Conservation (phyloP, 2,113 vertebrate species). For the Macrotus californicus region DNA sequence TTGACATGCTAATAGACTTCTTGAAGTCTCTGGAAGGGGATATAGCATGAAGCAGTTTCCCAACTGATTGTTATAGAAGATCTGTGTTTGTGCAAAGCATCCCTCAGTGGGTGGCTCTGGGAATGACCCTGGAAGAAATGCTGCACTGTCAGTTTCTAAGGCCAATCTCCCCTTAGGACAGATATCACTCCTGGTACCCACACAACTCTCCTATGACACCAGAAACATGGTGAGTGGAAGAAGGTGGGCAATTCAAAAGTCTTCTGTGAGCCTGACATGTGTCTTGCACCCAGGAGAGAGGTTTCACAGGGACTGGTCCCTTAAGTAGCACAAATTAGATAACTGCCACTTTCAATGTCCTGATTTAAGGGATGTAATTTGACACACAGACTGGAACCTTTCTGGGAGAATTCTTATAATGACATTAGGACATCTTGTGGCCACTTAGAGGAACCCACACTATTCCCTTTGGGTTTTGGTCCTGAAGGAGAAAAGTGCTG, state of each 20-base stretch:
- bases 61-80: not conserved
- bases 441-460: slow-evolving; percentile 29
- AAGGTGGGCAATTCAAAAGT: not conserved
- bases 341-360: not conserved
- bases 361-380: slow-evolving; percentile 1
- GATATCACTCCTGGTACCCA: not conserved
- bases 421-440: slow-evolving; percentile 64
- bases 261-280: not conserved
- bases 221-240: not conserved
- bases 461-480: not conserved
- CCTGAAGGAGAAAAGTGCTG: not conserved
- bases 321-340: not conserved
- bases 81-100: not conserved
- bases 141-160: not conserved
- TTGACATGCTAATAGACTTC: not conserved
- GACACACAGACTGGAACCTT: slow-evolving; percentile 38
- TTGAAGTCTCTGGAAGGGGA: not conserved
- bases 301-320: not conserved
- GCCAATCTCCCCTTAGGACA: not conserved
- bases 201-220: not conserved
- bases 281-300: not conserved
- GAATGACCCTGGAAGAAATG: not conserved
- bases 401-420: slow-evolving; percentile 16
- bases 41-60: not conserved
- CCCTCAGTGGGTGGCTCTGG: not conserved